Evolutionary conservation across 2,113 vertebrate species (phyloP).

Genomic region (Mystacornis crossleyi): DNA sequence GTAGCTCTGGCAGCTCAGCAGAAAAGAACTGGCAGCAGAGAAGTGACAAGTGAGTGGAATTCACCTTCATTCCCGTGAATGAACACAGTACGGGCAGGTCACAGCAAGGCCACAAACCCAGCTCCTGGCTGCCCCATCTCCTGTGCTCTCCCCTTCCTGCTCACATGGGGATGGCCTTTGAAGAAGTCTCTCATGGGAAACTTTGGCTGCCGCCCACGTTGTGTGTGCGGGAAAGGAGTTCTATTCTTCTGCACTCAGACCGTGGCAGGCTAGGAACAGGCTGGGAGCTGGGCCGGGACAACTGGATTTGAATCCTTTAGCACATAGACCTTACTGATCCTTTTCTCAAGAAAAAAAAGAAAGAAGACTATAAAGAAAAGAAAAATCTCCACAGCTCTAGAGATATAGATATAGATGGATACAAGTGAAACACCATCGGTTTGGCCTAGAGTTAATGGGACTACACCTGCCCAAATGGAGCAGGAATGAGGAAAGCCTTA

Average conservation of each 20-base stretch:
- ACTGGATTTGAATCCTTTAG: not conserved
- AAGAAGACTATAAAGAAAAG: not conserved
- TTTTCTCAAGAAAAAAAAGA: not conserved
- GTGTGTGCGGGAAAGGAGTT: not conserved
- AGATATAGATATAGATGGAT: not conserved
- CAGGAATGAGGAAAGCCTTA: not conserved
- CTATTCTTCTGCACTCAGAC: not conserved
- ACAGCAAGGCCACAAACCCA: not conserved
- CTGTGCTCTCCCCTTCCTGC: not conserved
- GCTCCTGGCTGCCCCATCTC: not conserved
- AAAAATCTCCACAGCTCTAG: not conserved
- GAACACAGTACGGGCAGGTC: not conserved
- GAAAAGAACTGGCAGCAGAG: not conserved
- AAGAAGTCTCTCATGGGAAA: not conserved
- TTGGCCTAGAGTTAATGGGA: not conserved
- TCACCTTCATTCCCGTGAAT: not conserved
- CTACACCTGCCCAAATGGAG: not conserved
- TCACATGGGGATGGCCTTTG: not conserved
- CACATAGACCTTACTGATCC: not conserved
- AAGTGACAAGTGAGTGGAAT: not conserved
- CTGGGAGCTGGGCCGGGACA: not conserved
- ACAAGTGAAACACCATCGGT: not conserved
- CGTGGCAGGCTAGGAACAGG: not conserved
- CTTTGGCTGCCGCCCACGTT: not conserved
- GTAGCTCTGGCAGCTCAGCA: not conserved